Conservation (phyloP, 2,113 vertebrate genomes). For the Urocitellus parryii region DNA sequence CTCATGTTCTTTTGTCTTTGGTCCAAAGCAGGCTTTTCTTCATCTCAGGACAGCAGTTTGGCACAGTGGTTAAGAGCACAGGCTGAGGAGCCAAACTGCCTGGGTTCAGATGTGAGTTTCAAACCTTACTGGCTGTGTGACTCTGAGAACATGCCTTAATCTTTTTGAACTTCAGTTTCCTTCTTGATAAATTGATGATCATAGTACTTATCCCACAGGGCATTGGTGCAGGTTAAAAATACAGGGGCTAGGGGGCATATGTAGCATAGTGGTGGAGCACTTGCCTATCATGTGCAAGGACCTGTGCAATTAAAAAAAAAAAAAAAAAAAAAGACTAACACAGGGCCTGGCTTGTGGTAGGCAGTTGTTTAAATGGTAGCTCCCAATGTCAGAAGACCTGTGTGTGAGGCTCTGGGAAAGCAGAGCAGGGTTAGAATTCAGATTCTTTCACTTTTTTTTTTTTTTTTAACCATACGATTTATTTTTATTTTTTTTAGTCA, state of each 20-base stretch:
- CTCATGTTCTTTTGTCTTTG: neutral
- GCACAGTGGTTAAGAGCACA: neutral
- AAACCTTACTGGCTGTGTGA: neutral
- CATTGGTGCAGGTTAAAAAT: neutral
- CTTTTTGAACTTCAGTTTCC: conserved; percentile 4
- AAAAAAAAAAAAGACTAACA: neutral
- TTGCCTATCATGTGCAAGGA: neutral
- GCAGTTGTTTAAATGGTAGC: neutral
- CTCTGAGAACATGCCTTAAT: neutral
- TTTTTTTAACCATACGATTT: no score
- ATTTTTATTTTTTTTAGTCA: no score
- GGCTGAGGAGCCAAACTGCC: neutral
- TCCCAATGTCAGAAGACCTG: neutral
- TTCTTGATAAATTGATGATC: conserved; percentile 28
- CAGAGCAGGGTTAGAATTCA: neutral
- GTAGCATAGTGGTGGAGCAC: neutral
- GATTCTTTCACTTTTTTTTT: neutral
- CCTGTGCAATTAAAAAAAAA: neutral
- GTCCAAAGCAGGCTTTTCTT: neutral
- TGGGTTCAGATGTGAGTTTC: neutral
- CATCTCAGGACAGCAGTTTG: neutral
- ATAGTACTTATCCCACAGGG: neutral
- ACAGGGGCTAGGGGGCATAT: neutral
- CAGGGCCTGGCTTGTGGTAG: neutral
- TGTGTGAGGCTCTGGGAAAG: neutral